phyloP scores from a whole-genome alignment of 2,888 invertebrate species.

The Drosophila seclusa region DNA sequence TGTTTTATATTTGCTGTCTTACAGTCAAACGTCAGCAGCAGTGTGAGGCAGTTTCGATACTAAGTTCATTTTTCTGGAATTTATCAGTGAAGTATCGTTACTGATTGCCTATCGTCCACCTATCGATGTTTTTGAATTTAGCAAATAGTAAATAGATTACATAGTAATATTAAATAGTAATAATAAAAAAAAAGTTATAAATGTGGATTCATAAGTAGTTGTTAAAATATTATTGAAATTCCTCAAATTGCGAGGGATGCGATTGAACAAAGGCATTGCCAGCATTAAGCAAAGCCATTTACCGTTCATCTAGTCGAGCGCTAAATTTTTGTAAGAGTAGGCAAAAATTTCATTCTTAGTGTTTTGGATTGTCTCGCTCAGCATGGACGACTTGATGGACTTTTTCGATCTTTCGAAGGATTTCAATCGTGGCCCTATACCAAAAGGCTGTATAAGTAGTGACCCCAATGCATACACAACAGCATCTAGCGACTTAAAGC shows the following conservation, averaged over 20 bases:
- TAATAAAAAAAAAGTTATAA: neutral
- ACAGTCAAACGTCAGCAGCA: slow-evolving; percentile 38
- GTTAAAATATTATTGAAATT: neutral
- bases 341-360: neutral
- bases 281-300: slow-evolving; percentile 22
- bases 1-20: slow-evolving; percentile 13
- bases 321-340: neutral
- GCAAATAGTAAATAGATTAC: no score
- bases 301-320: slow-evolving; percentile 27
- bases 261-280: slow-evolving; percentile 1
- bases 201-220: neutral
- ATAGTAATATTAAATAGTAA: neutral
- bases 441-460: slow-evolving; percentile 66
- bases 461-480: slow-evolving; percentile 36
- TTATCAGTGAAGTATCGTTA: neutral
- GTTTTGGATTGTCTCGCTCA: neutral
- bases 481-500: slow-evolving; percentile 47
- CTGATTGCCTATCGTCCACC: neutral
- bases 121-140: neutral
- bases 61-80: neutral
- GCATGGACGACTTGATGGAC: slow-evolving; percentile 82
- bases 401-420: slow-evolving; percentile 84
- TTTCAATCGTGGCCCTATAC: slow-evolving; percentile 65
- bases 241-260: no score
- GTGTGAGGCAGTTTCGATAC: slow-evolving; percentile 28